Evolutionary conservation across 1,140 invertebrate species (phyloP), one percentile per base, ranked within the genome.

Genomic region (Cherax quadricarinatus): DNA sequence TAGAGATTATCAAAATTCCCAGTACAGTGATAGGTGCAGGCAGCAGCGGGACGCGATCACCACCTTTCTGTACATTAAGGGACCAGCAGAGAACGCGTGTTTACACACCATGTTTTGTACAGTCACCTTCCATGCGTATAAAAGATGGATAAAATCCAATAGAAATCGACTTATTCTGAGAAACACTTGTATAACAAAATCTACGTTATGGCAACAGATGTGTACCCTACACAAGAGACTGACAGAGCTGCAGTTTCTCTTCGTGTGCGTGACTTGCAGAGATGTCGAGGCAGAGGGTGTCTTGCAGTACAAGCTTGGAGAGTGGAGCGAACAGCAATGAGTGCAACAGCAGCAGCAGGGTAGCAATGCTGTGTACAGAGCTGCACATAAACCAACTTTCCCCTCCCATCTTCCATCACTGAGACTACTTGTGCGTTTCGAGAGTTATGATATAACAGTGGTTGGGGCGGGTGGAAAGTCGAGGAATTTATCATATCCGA

Each of bases 341-440:
- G 62, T 66, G 62, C 62, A 66, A 18, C 62, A 66, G n/a, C 60
- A 48, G 66, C 14, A 24, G 70, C 86, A 62, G 10, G 30, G 30
- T 2, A 41, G 30, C 30, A 41, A 41, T 41, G 30, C 30, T 41
- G 30, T 41, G 86, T 12, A 41, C 48, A 57, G 49, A n/a, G 73
- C 86, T 21, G 73, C 73, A n/a, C 62, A 12, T 41, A 41, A 41
- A 41, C 30, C 30, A 2, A 0, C 30, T 41, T 41, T 41, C 0
- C 30, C 30, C 51, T 51, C 51, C 81, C 57, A 1, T 6, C 57
- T 53, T n/a, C 86, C 86, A 18, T 88, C 86, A 88, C 86, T 88
- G 86, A 88, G 86, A 88, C 73, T 80, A 80, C 86, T 88, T 88
- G 86, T 88, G 86, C 86, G 86, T 88, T 88, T 88, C 86, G 57